These are phyloP conservation scores for Poeciliopsis gracilis DNA, from an alignment of 2,797 vertebrate genomes.

Conservation along the genomic window DNA sequence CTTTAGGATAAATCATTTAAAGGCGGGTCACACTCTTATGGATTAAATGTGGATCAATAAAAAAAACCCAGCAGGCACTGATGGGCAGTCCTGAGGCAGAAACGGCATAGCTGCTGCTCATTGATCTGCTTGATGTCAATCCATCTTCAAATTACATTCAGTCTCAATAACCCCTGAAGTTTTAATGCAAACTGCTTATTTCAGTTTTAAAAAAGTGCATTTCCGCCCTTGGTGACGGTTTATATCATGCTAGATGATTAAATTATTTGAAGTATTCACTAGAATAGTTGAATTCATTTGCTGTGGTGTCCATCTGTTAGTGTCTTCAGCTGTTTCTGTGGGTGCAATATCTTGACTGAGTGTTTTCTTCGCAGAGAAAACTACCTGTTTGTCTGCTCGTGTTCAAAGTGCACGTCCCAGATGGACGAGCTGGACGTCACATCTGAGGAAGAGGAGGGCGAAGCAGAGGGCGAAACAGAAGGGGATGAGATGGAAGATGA, in stretches of 20 bases:
- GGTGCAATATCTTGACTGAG: conserved; percentile 26
- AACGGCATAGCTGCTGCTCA: conserved; percentile 37
- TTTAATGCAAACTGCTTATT: conserved; percentile 24
- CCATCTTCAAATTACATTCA: conserved; percentile 26
- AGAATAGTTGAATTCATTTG: conserved; percentile 6
- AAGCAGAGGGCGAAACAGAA: conserved; percentile 83
- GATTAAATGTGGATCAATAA: conserved; percentile 60
- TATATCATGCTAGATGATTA: conserved; percentile 14
- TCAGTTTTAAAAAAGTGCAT: conserved; percentile 28
- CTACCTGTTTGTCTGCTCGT: conserved; percentile 96
- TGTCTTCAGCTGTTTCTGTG: conserved; percentile 14
- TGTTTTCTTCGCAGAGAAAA: conserved; percentile 87
- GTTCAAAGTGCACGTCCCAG: conserved; percentile 92
- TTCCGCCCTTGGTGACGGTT: conserved; percentile 8
- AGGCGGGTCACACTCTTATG: conserved; percentile 23
- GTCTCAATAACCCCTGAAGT: neutral
- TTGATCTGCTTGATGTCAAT: conserved; percentile 60
- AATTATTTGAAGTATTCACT: conserved; percentile 30
- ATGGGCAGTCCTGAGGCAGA: conserved; percentile 28
- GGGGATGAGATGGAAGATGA: conserved; percentile 94
- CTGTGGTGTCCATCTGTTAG: neutral
- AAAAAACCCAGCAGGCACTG: conserved; percentile 30
- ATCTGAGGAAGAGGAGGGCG: conserved; percentile 92
- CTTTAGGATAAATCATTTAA: conserved; percentile 38
- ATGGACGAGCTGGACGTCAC: conserved; percentile 90